Base-by-base conservation (phyloP, 2,797 vertebrate genomes). In the Chaenodraco wilsoni region DNA sequence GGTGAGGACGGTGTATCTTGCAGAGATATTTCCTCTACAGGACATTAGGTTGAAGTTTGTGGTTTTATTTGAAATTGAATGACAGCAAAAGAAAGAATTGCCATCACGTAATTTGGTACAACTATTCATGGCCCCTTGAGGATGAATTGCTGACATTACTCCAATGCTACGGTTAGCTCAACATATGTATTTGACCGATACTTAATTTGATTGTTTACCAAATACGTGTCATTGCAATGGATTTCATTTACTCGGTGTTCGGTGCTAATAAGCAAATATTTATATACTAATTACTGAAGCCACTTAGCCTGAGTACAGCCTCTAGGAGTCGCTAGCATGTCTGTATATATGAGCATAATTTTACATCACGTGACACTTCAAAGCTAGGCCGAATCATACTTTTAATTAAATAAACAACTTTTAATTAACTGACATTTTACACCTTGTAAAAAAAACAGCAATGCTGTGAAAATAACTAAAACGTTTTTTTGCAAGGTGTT, bases 91-190 rank as follows among this genome's bases (percentile, higher is more conserved):
- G 44, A 27, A 27, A 33, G 5, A n/a, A 33, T 23, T 48, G 41
- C 19, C 19, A 19, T 19, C 19, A 59, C 23, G 2, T 23, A 11
- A 59, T 16, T 33, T 62, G 44, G 4, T 9, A 49, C 15, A 37
- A 17, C n/a, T 12, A 33, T 48, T 33, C 16, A 48, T 48, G 45
- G 10, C 33, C 60, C 17, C 27, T 12, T 37, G 27, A 37, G 21
- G 41, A 45, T 27, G 17, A n/a, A 56, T 55, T 55, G 21, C 27
- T 55, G 52, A 55, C 52, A 55, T 55, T 46, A 15, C 45, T 46
- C 45, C 16, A 46, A 16, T 46, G 45, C 16, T 16, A 46, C 7
- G 2, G 13, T 46, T 7, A 16, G 45, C 6, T 46, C 14, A 46
- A 46, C 17, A 16, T 7, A 37, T 46, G 45, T 46, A 46, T 46